Evolutionary conservation across 2,888 invertebrate genomes (phyloP).

Genomic region (Diarsia rubi): DNA sequence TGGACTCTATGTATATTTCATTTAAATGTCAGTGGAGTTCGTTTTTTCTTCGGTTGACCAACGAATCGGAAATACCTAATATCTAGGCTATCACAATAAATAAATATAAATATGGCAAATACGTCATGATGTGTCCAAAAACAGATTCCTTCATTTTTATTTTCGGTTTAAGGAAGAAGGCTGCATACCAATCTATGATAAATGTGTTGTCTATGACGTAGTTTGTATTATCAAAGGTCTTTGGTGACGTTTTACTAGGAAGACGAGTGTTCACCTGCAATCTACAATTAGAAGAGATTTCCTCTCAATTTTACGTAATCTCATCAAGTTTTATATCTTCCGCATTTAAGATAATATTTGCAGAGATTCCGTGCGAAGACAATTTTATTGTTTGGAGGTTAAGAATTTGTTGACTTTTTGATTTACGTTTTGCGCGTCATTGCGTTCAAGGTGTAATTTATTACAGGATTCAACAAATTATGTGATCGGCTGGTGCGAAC

Average conservation of each 20-base stretch:
- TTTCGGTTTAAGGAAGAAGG: slow-evolving; percentile 31
- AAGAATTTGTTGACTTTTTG: slow-evolving; percentile 18
- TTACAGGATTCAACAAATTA: slow-evolving; percentile 2
- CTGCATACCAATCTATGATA: slow-evolving; percentile 28
- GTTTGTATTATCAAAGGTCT: slow-evolving; percentile 43
- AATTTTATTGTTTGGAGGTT: slow-evolving; percentile 53
- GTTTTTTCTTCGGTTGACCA: not conserved
- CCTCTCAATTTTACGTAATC: slow-evolving; percentile 32
- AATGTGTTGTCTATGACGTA: slow-evolving; percentile 41
- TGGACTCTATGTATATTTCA: too few species aligned
- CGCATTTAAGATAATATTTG: slow-evolving; percentile 66
- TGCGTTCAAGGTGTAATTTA: not conserved
- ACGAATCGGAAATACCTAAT: not conserved
- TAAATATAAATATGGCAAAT: not conserved
- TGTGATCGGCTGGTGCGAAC: not conserved
- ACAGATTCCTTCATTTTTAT: slow-evolving; percentile 9
- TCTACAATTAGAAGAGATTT: slow-evolving; percentile 49
- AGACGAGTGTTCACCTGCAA: slow-evolving; percentile 31
- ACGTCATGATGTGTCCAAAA: not conserved
- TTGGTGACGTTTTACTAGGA: slow-evolving; percentile 54
- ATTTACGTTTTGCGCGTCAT: slow-evolving; percentile 34
- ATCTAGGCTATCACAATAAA: not conserved
- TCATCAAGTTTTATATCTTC: slow-evolving; percentile 53
- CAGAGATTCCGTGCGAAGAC: slow-evolving; percentile 39
- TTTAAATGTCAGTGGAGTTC: not conserved